Base-by-base conservation (phyloP, 1,140 invertebrate species). In the Triops longicaudatus region DNA sequence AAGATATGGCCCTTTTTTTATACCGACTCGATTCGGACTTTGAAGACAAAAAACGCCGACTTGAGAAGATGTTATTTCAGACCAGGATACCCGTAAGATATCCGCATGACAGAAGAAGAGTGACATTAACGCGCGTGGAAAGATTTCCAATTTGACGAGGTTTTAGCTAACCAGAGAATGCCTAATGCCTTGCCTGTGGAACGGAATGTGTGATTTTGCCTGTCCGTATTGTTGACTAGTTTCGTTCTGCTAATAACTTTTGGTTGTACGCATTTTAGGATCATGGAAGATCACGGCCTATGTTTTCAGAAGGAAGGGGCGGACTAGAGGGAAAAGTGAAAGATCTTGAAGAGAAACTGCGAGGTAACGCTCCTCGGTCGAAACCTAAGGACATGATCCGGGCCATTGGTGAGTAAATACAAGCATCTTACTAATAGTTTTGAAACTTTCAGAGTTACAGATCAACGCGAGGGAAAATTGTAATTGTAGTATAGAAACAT, bases 321-420 rank as follows among this genome's bases (percentile, higher is more conserved):
- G 79, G 26, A 74, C 43, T 76, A 90, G 91, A 79, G 88, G 91
- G 81, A 88, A 90, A 71, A 42, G 50, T 72, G 26, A 74, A 73
- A 50, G 79, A 79, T 77, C 44, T 71, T 72, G 75, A 79, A 73
- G 78, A 75, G 27, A 90, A 90, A 83, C 83, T 90, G 42, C 83
- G 87, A 80, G 85, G 91, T 81, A 83, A 86, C 7, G 81, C 84
- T 1, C 83, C 87, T 0, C 84, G 86, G 7, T 73, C 77, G 31
- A 92, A 93, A 80, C 93, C 92, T 1, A 93, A 91, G 84, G 94
- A 95, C 84, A 85, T 96, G 72, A 86, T 93, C 82, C 87, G 94
- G 76, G 92, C 93, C 26, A 94, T 96, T 78, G 94, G 89, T 85
- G 82, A 80, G 78, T 76, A 76, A 44, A 74, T 0, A 37, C 7